A percentile compares a stretch with the other conserved stretches of the same genome.
phyloP scores from a whole-genome alignment of 2,113 vertebrate species.

The Elephantulus edwardii region DNA sequence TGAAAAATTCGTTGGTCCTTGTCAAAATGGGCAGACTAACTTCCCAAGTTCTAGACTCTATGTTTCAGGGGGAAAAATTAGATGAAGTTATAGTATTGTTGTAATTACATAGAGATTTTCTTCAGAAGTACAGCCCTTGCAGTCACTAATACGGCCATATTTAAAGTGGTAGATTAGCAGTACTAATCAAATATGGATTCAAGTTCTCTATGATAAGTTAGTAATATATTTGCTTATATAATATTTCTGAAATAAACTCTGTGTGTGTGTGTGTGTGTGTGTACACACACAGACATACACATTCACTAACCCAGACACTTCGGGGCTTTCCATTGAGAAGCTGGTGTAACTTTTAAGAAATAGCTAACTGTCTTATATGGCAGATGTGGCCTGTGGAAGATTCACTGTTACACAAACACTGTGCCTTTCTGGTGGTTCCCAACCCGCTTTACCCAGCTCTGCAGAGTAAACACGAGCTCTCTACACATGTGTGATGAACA shows the following conservation, averaged over 20 bases:
- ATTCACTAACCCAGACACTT: neutral
- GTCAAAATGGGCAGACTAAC: neutral
- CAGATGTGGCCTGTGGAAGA: too few relatives aligned
- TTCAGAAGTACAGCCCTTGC: neutral
- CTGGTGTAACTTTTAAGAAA: neutral
- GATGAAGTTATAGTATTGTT: too few relatives aligned
- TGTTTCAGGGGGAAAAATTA: neutral
- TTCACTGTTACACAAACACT: too few relatives aligned
- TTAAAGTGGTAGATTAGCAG: neutral
- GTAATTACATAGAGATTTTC: neutral
- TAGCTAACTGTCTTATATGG: too few relatives aligned
- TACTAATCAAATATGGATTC: accelerated
- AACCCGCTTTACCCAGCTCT: too few relatives aligned
- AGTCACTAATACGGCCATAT: neutral
- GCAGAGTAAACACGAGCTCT: too few relatives aligned
- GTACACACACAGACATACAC: too few relatives aligned
- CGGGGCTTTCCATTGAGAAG: neutral
- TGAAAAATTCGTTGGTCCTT: neutral
- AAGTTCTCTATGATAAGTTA: neutral
- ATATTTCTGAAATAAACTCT: neutral
- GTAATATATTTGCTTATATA: neutral
- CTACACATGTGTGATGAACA: too few relatives aligned
- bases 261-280: neutral
- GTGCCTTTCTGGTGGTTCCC: too few relatives aligned
- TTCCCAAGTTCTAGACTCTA: neutral